Conservation (phyloP, 2,113 vertebrate genomes). For the Plestiodon gilberti region DNA sequence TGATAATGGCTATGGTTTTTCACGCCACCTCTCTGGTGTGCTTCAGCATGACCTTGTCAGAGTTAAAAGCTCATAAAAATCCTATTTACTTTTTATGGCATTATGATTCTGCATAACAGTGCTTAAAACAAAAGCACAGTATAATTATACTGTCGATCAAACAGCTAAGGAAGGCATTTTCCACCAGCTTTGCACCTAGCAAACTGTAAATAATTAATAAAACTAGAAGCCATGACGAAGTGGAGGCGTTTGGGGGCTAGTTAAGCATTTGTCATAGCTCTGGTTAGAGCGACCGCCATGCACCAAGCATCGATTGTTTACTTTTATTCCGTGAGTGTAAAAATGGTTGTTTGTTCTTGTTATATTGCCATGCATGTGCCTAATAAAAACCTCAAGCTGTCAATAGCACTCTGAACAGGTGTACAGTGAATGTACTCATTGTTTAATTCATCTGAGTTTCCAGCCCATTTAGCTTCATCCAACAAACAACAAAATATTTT, state of each 20-base stretch:
- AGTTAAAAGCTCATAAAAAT: slow-evolving; percentile 81
- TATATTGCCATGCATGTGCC: slow-evolving; percentile 39
- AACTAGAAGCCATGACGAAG: slow-evolving; percentile 79
- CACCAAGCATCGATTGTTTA: slow-evolving; percentile 52
- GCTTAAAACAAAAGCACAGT: slow-evolving; percentile 80
- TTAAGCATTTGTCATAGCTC: slow-evolving; percentile 73
- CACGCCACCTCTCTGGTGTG: slow-evolving; percentile 66
- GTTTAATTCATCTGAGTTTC: slow-evolving; percentile 82
- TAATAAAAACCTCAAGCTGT: slow-evolving; percentile 78
- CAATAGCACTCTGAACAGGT: slow-evolving; percentile 76
- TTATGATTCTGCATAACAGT: slow-evolving; percentile 78
- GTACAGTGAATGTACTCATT: slow-evolving; percentile 70
- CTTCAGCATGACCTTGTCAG: slow-evolving; percentile 81
- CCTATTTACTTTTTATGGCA: slow-evolving; percentile 77
- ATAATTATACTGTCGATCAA: slow-evolving; percentile 82
- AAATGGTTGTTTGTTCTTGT: slow-evolving; percentile 63
- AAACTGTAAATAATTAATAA: slow-evolving; percentile 83
- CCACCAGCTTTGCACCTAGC: slow-evolving; percentile 76
- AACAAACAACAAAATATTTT: slow-evolving; percentile 81
- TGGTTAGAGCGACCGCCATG: slow-evolving; percentile 55
- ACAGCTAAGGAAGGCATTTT: slow-evolving; percentile 77
- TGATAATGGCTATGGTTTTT: slow-evolving; percentile 70
- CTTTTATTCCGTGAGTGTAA: slow-evolving; percentile 58
- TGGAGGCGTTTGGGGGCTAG: slow-evolving; percentile 74
- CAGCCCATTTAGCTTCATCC: slow-evolving; percentile 76